These are phyloP conservation scores for Corella eumyota DNA, from an alignment of 23 tunicate genomes.

Conservation along the genomic window DNA sequence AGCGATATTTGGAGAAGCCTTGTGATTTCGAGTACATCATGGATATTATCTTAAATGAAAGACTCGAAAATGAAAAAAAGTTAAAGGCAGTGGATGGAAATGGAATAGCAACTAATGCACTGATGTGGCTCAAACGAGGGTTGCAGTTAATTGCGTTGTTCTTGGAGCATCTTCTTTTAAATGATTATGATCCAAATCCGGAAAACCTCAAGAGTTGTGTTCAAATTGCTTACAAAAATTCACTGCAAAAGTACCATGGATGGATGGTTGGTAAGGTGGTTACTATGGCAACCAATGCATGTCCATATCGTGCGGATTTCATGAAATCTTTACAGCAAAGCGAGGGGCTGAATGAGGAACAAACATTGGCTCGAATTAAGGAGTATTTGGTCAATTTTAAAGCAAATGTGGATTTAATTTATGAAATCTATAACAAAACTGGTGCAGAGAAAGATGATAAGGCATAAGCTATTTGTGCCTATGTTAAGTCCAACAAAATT, in stretches of 20 bases:
- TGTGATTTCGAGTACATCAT: constrained; percentile 45
- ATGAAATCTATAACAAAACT: constrained; percentile 41
- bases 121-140: constrained; percentile 97
- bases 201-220: constrained; percentile 61
- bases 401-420: constrained; percentile 44
- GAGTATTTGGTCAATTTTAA: constrained; percentile 47
- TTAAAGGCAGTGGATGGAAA: constrained; percentile 68
- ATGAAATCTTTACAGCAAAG: constrained; percentile 25
- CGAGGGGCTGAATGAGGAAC: constrained; percentile 26
- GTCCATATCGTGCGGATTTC: constrained; percentile 47
- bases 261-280: constrained; percentile 69
- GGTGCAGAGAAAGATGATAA: constrained; percentile 46
- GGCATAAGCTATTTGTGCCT: no score
- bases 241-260: constrained; percentile 73
- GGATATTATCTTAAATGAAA: constrained; percentile 45
- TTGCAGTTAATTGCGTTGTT: constrained; percentile 65
- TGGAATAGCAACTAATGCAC: constrained; percentile 95
- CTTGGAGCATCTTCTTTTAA: constrained; percentile 54
- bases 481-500: no score
- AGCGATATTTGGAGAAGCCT: constrained; percentile 52
- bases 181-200: constrained; percentile 51
- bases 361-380: constrained; percentile 6
- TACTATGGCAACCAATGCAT: constrained; percentile 67
- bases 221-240: constrained; percentile 51
- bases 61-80: constrained; percentile 50